Base-by-base conservation (phyloP, 2,797 vertebrate species). In the Spizella passerina region DNA sequence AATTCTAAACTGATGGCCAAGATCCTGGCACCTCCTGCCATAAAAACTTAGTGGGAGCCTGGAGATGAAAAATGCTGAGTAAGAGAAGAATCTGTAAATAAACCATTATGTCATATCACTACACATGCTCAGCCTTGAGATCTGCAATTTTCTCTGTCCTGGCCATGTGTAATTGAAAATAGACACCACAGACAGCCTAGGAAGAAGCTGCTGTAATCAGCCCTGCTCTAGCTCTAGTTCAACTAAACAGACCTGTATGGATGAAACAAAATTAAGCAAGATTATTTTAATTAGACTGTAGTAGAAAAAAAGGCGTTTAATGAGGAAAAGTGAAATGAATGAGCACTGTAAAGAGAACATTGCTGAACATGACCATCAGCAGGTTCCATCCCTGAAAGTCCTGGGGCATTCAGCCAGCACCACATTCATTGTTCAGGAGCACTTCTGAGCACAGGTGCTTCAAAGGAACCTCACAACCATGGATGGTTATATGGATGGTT, bases 401-500 rank as follows among this genome's bases (percentile, higher is more conserved):
- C 36, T 73, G 36, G n/a, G n/a, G n/a, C 14, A 59, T 4, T 56
- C 7, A 10, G 2, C 15, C 19, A 82, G 34, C 20, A 38, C 5
- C 15, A 30, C n/a, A 19, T n/a, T 60, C 66, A 66, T 34, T 19
- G 44, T 6, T 60, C 60, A 52, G 49, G 6, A 77, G 10, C 13
- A 21, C 5, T 29, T 59, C 43, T 73, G 46, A 82, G 57, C 53
- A n/a, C 13, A 12, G 15, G 14, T 26, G 17, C 41, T 75, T 20
- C 14, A 72, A 49, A 76, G 15, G 14, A 64, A 36, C 19, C n/a
- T 56, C 46, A 32, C 0, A 13, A 23, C 15, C 38, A 29, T 0
- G 0, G 30, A 7, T 36, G 15, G 12, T 5, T 21, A 0, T 5
- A 29, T 0, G 0, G 30, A 7, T 36, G 15, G 12, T 5, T 21